Percentiles rank a stretch among this genome's conserved stretches.
phyloP scores from a whole-genome alignment of 2,113 vertebrate species.

The Acanthochromis polyacanthus region DNA sequence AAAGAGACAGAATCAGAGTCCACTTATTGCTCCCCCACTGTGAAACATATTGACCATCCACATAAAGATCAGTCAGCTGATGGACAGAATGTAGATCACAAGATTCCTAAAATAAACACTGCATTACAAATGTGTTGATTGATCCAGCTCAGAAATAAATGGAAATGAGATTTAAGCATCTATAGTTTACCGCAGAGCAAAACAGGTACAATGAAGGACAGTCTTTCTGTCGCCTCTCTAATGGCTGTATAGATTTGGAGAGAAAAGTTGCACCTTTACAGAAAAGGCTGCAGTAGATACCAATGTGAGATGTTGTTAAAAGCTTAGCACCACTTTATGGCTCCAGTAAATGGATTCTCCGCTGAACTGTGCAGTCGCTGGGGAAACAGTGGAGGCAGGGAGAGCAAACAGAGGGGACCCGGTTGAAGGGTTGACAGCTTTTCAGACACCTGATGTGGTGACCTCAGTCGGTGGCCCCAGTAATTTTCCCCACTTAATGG shows the following conservation, averaged over 20 bases:
- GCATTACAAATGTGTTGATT: slow-evolving; percentile 45
- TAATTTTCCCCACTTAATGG: slow-evolving; percentile 17
- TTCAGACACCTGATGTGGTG: slow-evolving; percentile 11
- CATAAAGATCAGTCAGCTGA: slow-evolving; percentile 38
- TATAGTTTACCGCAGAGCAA: slow-evolving; percentile 38
- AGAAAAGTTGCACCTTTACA: slow-evolving; percentile 57
- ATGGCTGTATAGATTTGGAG: slow-evolving; percentile 40
- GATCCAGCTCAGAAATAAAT: slow-evolving; percentile 34
- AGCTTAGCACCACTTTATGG: slow-evolving; percentile 63
- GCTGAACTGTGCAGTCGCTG: slow-evolving; percentile 50
- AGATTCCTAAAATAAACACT: slow-evolving; percentile 49
- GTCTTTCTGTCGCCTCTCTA: slow-evolving; percentile 35
- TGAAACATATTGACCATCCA: slow-evolving; percentile 53
- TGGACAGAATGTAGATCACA: slow-evolving; percentile 46
- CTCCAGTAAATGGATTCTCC: slow-evolving; percentile 68
- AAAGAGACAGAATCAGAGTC: slow-evolving; percentile 36
- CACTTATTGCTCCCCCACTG: slow-evolving; percentile 50
- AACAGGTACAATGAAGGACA: slow-evolving; percentile 20
- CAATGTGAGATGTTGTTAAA: slow-evolving; percentile 72
- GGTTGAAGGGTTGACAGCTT: not conserved
- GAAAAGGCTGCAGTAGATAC: slow-evolving; percentile 32
- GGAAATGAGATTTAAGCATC: slow-evolving; percentile 37
- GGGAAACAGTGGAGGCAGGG: slow-evolving; percentile 47
- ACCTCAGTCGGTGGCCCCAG: not conserved
- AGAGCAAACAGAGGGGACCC: not conserved